These are phyloP conservation scores for Leptarthrus brevirostris DNA, from an alignment of 2,888 invertebrate species.

Conservation along the genomic window DNA sequence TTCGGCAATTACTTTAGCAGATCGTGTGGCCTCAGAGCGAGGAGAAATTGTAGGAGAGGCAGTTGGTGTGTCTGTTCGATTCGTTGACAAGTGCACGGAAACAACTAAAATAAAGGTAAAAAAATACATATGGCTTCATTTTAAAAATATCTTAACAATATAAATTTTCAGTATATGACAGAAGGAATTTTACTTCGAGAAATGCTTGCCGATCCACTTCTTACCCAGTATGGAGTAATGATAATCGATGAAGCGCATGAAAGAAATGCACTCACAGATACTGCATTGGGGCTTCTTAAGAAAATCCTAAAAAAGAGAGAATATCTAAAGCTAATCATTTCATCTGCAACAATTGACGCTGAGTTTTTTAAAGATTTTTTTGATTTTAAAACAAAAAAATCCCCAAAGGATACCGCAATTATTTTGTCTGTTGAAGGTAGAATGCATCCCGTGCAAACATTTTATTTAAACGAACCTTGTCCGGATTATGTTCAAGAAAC, in stretches of 20 bases:
- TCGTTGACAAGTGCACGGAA: slow-evolving; percentile 74
- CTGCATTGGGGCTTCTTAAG: slow-evolving; percentile 91
- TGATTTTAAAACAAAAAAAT: slow-evolving; percentile 69
- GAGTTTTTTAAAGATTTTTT: slow-evolving; percentile 85
- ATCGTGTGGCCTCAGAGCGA: slow-evolving; percentile 88
- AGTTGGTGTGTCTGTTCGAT: slow-evolving; percentile 90
- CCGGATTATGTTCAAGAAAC: slow-evolving; percentile 90
- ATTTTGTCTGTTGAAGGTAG: slow-evolving; percentile 91
- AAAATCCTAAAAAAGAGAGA: slow-evolving; percentile 89
- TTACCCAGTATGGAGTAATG: slow-evolving; percentile 88
- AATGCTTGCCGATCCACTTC: slow-evolving; percentile 93
- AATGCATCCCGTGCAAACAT: slow-evolving; percentile 86
- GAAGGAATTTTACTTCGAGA: slow-evolving; percentile 95
- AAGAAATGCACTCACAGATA: slow-evolving; percentile 90
- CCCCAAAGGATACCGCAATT: slow-evolving; percentile 75
- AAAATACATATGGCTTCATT: slow-evolving; percentile 46
- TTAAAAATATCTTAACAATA: background rate
- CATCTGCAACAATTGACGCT: slow-evolving; percentile 96
- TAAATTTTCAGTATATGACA: slow-evolving; percentile 83
- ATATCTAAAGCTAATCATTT: slow-evolving; percentile 85
- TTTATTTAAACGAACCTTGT: slow-evolving; percentile 85
- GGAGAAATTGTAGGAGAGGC: slow-evolving; percentile 79
- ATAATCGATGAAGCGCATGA: slow-evolving; percentile 97
- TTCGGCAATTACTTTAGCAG: slow-evolving; percentile 88
- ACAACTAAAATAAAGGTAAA: slow-evolving; percentile 79